Evolutionary conservation across 1,140 invertebrate species (phyloP).

Genomic region (Drosophila navojoa): DNA sequence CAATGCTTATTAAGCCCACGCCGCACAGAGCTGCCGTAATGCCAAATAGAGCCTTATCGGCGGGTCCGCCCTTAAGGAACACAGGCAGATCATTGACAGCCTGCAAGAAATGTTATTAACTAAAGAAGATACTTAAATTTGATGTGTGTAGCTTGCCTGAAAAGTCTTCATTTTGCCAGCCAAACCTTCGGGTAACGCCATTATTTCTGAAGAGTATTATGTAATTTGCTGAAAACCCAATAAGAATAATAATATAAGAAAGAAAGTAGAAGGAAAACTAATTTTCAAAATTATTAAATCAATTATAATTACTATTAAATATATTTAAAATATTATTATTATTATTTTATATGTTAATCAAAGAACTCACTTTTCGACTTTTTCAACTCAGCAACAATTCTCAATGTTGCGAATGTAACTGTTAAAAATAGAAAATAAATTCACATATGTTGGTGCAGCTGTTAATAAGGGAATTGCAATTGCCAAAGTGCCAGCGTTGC

Average conservation of each 20-base stretch:
- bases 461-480: slow-evolving; percentile 18
- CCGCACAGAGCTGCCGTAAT: slow-evolving; percentile 75
- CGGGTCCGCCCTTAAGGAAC: slow-evolving; percentile 79
- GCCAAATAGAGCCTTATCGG: slow-evolving; percentile 76
- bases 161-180: slow-evolving; percentile 79
- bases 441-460: slow-evolving; percentile 35
- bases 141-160: slow-evolving; percentile 47
- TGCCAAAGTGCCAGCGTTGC: slow-evolving; percentile 37
- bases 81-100: slow-evolving; percentile 77
- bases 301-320: background rate
- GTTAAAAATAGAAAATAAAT: slow-evolving; percentile 61
- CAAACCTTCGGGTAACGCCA: slow-evolving; percentile 78
- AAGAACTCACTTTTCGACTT: slow-evolving; percentile 27
- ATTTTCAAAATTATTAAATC: background rate
- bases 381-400: slow-evolving; percentile 36
- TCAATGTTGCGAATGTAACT: slow-evolving; percentile 46
- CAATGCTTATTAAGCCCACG: slow-evolving; percentile 69
- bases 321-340: background rate
- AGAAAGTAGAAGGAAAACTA: background rate
- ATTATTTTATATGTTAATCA: background rate
- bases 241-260: background rate
- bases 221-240: slow-evolving; percentile 63
- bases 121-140: too few species aligned
- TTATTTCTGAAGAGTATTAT: slow-evolving; percentile 60
- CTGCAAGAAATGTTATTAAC: slow-evolving; percentile 24